Conservation (phyloP, 2,888 invertebrate genomes). For the Panopea generosa region DNA sequence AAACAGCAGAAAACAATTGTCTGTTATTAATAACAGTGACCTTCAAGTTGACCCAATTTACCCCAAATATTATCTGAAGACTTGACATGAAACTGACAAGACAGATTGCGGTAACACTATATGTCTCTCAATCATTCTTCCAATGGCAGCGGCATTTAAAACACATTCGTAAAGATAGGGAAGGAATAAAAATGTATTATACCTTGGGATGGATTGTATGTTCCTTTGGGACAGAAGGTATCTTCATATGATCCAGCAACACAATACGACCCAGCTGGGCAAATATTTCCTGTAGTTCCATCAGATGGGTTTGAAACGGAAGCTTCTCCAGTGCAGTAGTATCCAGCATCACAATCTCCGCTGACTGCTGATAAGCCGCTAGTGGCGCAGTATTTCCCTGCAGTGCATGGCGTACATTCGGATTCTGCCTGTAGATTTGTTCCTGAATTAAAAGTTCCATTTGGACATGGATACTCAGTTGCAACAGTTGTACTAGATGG, state of each 20-base stretch:
- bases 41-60: no score
- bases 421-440: constrained; percentile 63
- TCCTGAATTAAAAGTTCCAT: constrained; percentile 76
- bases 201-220: constrained; percentile 79
- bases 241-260: constrained; percentile 73
- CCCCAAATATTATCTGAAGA: no score
- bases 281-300: constrained; percentile 75
- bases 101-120: no score
- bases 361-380: constrained; percentile 73
- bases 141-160: no score
- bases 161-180: no score
- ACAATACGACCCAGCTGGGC: constrained; percentile 79
- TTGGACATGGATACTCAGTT: constrained; percentile 79
- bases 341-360: constrained; percentile 76
- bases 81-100: no score
- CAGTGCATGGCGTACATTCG: constrained; percentile 79
- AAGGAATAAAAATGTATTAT: no score
- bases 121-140: no score
- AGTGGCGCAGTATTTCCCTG: constrained; percentile 79
- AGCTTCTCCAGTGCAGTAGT: constrained; percentile 74
- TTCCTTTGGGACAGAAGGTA: constrained; percentile 79
- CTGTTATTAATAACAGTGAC: no score
- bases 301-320: constrained; percentile 72
- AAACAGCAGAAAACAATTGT: no score
- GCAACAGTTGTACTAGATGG: constrained; percentile 76